phyloP scores from a whole-genome alignment of 92 coral and sea anemone species.

The Montipora capitata region DNA sequence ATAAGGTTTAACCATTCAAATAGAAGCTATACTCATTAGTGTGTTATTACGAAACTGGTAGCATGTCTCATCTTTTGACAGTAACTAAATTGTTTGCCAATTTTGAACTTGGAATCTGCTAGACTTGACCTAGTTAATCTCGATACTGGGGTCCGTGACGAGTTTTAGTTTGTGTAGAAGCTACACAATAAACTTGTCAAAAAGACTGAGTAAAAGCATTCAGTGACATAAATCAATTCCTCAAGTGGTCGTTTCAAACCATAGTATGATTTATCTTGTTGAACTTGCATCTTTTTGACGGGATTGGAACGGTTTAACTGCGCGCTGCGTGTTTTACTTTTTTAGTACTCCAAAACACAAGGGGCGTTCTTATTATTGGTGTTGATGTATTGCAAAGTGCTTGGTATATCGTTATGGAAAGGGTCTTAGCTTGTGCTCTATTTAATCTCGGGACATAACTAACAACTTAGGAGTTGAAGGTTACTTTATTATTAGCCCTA shows the following conservation, averaged over 20 bases:
- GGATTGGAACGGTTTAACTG: constrained; percentile 34
- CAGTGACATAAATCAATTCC: constrained; percentile 25
- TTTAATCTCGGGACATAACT: background rate
- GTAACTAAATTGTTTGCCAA: background rate
- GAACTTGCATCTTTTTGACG: constrained; percentile 12
- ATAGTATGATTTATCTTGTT: constrained; percentile 11
- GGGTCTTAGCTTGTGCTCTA: too few species aligned
- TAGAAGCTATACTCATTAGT: too few species aligned
- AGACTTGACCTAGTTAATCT: background rate
- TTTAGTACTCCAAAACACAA: background rate
- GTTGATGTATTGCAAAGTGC: background rate
- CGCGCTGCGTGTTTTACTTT: constrained; percentile 43
- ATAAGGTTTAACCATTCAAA: too few species aligned
- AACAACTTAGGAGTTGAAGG: background rate
- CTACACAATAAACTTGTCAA: constrained; percentile 16
- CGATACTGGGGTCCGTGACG: background rate
- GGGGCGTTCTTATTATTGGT: background rate
- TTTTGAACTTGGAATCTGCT: background rate
- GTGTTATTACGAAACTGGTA: too few species aligned
- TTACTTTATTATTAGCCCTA: background rate
- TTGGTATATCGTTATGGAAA: too few species aligned
- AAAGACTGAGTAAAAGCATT: constrained; percentile 21
- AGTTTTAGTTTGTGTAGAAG: background rate
- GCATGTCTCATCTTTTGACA: too few species aligned
- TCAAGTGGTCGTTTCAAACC: background rate